Evolutionary conservation across 2,113 vertebrate species (phyloP).

Genomic region (Vulpes lagopus): DNA sequence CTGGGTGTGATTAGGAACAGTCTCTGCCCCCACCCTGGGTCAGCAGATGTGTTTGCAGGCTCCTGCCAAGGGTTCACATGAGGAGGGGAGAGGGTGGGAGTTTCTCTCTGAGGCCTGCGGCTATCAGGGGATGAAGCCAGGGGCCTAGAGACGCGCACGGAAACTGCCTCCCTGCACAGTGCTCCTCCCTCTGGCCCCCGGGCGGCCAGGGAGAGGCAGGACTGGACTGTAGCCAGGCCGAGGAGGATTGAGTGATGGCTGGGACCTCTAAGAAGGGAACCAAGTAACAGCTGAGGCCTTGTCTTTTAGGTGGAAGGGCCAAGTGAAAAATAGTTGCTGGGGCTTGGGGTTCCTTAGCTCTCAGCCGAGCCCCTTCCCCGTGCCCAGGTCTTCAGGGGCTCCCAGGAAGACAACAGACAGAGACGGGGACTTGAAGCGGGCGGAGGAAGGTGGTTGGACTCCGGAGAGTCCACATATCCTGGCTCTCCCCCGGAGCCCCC

Average conservation of each 20-base stretch:
- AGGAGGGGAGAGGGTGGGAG: conserved; percentile 55
- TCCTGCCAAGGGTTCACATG: conserved; percentile 74
- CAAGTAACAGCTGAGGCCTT: background rate
- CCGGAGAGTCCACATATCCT: background rate
- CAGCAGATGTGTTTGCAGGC: conserved; percentile 73
- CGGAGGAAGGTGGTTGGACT: background rate
- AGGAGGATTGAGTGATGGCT: background rate
- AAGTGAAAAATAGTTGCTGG: conserved; percentile 9
- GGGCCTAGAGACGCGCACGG: background rate
- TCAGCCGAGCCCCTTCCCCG: background rate
- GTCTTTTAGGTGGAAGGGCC: conserved; percentile 21
- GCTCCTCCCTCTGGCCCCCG: conserved; percentile 2
- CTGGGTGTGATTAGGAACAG: conserved; percentile 48
- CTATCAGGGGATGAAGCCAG: conserved; percentile 56
- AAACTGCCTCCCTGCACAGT: background rate
- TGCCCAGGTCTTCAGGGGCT: background rate
- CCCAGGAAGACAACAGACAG: background rate
- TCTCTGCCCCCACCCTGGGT: conserved; percentile 67
- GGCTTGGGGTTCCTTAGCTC: background rate
- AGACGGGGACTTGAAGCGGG: background rate
- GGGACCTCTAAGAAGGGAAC: conserved; percentile 2
- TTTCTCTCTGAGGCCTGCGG: conserved; percentile 53
- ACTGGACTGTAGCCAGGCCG: conserved; percentile 51
- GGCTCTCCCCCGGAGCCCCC: background rate
- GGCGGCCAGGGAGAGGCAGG: background rate